phyloP scores from a whole-genome alignment of 2,888 invertebrate species.

The Chloroclystis v-ata region DNA sequence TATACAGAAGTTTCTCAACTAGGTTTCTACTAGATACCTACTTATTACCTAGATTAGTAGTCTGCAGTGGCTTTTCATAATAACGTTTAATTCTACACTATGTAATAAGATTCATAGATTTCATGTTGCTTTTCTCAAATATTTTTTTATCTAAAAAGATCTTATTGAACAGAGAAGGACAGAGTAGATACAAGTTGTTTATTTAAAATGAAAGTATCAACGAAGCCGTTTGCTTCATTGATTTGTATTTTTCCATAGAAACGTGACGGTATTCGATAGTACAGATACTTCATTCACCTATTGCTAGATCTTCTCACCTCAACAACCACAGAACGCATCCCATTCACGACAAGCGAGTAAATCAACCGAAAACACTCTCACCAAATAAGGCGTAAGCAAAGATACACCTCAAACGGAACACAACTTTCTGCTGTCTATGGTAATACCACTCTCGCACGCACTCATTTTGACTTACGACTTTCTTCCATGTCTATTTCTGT shows the following conservation, averaged over 20 bases:
- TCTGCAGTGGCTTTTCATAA: conserved; percentile 22
- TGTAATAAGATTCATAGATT: background rate
- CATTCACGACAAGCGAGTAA: conserved; percentile 73
- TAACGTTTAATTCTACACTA: background rate
- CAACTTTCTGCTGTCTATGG: conserved; percentile 66
- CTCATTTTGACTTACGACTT: conserved; percentile 64
- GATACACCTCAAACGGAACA: conserved; percentile 64
- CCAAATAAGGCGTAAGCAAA: conserved; percentile 56
- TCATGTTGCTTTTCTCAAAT: too few species aligned
- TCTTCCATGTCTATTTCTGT: conserved; percentile 70
- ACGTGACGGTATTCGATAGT: conserved; percentile 16
- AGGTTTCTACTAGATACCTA: conserved; percentile 21
- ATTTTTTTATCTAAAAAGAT: too few species aligned
- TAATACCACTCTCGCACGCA: conserved; percentile 71
- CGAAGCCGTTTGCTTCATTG: too few species aligned
- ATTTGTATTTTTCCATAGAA: conserved; percentile 18
- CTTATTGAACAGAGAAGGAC: too few species aligned
- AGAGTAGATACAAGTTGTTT: too few species aligned
- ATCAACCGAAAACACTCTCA: conserved; percentile 61
- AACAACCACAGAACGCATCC: conserved; percentile 66
- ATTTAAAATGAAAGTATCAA: too few species aligned
- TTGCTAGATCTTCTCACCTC: conserved; percentile 72
- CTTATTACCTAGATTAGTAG: conserved; percentile 8
- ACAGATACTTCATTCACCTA: conserved; percentile 55
- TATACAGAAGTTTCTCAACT: conserved; percentile 16